A percentile compares a stretch with the other conserved stretches of the same genome.
Conservation (phyloP, 2,797 vertebrate genomes). For the Sebastes nivosus region DNA sequence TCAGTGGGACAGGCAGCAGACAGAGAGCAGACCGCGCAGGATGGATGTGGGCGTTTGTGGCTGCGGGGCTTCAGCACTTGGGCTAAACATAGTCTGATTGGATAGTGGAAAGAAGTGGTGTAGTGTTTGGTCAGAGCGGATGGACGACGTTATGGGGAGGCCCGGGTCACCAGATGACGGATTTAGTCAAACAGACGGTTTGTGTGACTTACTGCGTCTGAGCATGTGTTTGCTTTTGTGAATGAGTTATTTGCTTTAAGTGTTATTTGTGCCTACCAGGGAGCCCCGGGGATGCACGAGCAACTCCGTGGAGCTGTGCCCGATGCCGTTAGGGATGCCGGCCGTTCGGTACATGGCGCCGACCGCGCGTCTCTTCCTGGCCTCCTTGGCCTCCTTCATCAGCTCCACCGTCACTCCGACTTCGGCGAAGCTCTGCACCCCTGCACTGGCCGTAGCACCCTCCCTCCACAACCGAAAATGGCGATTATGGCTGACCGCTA, state of each 20-base stretch:
- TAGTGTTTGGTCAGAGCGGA: conserved; percentile 54
- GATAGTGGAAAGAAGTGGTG: conserved; percentile 70
- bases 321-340: conserved; percentile 82
- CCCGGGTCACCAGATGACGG: conserved; percentile 50
- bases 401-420: conserved; percentile 83
- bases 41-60: conserved; percentile 73
- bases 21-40: conserved; percentile 64
- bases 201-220: conserved; percentile 54
- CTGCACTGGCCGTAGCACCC: conserved; percentile 76
- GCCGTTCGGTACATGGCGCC: conserved; percentile 84
- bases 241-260: conserved; percentile 4
- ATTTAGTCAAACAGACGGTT: conserved; percentile 31
- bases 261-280: conserved; percentile 71
- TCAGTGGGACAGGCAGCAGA: conserved; percentile 60
- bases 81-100: conserved; percentile 74
- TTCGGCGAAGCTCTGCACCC: conserved; percentile 84
- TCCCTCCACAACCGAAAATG: conserved; percentile 84
- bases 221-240: conserved; percentile 44
- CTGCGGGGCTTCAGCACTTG: conserved; percentile 43
- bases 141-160: conserved; percentile 27
- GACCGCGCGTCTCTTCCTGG: conserved; percentile 76
- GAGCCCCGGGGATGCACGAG: conserved; percentile 81
- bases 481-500: conserved; percentile 83
- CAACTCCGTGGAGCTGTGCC: conserved; percentile 85
- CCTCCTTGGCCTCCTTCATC: conserved; percentile 82